These are phyloP conservation scores for Heliconius congener DNA, from an alignment of 1,140 invertebrate genomes.

Conservation along the genomic window DNA sequence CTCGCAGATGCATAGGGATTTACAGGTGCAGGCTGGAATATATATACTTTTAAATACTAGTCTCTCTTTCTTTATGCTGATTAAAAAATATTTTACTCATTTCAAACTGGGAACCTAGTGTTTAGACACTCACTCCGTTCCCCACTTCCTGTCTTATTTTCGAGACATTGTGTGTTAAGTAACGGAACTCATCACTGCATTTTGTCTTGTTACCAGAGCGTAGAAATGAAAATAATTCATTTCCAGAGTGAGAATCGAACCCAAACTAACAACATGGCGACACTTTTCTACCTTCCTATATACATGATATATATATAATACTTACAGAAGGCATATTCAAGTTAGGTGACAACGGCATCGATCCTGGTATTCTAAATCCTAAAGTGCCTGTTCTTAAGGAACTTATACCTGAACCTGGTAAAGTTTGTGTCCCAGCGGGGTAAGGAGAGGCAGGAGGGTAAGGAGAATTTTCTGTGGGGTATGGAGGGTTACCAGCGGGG, in stretches of 20 bases:
- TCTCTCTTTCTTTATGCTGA: background rate
- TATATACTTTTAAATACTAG: background rate
- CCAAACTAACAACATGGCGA: too few species aligned
- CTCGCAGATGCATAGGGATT: conserved; percentile 52
- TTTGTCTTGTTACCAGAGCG: too few species aligned
- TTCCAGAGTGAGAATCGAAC: too few species aligned
- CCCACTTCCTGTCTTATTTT: too few species aligned
- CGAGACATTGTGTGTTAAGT: too few species aligned
- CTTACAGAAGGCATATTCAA: conserved; percentile 44
- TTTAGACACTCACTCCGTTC: too few species aligned
- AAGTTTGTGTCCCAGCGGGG: background rate
- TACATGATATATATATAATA: background rate
- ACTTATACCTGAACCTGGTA: background rate
- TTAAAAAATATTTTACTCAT: too few species aligned
- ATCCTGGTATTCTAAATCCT: conserved; percentile 47
- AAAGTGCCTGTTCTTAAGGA: conserved; percentile 49
- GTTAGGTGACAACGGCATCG: conserved; percentile 35
- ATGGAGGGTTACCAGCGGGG: conserved; percentile 36
- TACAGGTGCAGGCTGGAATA: conserved; percentile 40
- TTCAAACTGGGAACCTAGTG: too few species aligned
- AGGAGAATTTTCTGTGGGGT: conserved; percentile 37
- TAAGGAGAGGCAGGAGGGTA: conserved; percentile 14
- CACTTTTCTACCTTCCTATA: too few species aligned
- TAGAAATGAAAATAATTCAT: too few species aligned
- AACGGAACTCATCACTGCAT: too few species aligned